phyloP scores from a whole-genome alignment of 2,888 invertebrate species.

The Uropetala carovei region DNA sequence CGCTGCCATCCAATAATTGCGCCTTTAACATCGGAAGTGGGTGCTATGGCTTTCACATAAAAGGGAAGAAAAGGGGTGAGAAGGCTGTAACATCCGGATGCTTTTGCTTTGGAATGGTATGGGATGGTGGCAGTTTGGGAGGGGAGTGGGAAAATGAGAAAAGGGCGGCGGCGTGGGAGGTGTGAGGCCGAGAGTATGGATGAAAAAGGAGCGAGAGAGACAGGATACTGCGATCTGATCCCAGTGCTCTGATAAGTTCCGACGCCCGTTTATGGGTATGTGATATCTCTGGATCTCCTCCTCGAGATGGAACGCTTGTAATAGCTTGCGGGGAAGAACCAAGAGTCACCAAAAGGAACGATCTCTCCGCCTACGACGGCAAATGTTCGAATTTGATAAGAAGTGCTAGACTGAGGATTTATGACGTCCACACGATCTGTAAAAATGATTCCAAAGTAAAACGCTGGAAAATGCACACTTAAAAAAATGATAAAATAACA shows the following conservation, averaged over 20 bases:
- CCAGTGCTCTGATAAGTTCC: neutral
- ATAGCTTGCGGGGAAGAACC: conserved; percentile 8
- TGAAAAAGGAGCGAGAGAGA: neutral
- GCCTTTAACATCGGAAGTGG: conserved; percentile 9
- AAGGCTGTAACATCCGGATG: conserved; percentile 10
- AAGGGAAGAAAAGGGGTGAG: neutral
- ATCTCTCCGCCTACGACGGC: neutral
- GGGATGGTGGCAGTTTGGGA: conserved; percentile 20
- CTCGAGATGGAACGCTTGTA: conserved; percentile 23
- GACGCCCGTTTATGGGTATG: neutral
- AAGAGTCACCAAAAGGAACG: conserved; percentile 9
- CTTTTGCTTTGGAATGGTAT: conserved; percentile 23
- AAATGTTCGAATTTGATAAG: conserved; percentile 18
- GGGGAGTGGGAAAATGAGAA: conserved; percentile 18
- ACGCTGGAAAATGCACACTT: neutral
- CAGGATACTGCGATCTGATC: conserved; percentile 1
- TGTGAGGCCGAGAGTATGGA: neutral
- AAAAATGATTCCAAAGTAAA: neutral
- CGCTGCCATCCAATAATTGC: conserved; percentile 32
- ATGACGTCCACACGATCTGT: neutral
- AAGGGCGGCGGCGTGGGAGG: neutral
- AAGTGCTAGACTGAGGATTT: neutral
- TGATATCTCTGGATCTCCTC: conserved; percentile 19
- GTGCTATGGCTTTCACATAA: conserved; percentile 32
- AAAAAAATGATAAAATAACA: neutral